Evolutionary conservation across 2,113 vertebrate genomes (phyloP), one percentile per base, ranked within the genome.

Genomic region (Etheostoma cragini): DNA sequence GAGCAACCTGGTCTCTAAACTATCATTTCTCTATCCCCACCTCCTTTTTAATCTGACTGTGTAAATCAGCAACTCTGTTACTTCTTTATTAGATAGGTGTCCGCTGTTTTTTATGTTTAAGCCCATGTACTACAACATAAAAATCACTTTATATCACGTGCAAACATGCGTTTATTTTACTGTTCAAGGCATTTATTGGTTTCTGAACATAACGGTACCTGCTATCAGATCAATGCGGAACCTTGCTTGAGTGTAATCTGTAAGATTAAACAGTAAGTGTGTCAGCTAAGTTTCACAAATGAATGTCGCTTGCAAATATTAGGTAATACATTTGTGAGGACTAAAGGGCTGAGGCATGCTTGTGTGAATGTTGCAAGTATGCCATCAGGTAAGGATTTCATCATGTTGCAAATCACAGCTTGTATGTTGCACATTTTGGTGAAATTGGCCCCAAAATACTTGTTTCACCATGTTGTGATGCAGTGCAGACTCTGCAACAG

Each of bases 21-120:
- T 75, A 49, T 76, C 21, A 26, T 79, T 78, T 67, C 72, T 82
- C 85, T 78, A 21, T 69, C 72, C 63, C 58, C 57, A 8, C 72
- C 49, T 19, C 50, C 57, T 54, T 61, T 60, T 72, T 38, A 72
- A 57, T 61, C 71, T 61, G 42, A 76, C 72, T 24, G 46, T 65
- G 24, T 76, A 80, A 84, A 88, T 90, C 74, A 84, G 80, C 72
- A 70, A 42, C 64, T 81, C 65, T 16, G 45, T 63, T 54, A 70
- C 83, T 74, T 73, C 64, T 71, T 72, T 81, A 85, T 77, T 80
- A 49, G 53, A 62, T 6, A 49, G 57, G 53, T 19, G 47, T 30
- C 6, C 12, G 21, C 17, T 24, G 33, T 16, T 38, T 53, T 15
- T n/a, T 15, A 53, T 1, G 0, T 47, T 73, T 56, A 6, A 56